phyloP scores from a whole-genome alignment of 2,113 vertebrate genomes.

The Bagarius yarrelli region DNA sequence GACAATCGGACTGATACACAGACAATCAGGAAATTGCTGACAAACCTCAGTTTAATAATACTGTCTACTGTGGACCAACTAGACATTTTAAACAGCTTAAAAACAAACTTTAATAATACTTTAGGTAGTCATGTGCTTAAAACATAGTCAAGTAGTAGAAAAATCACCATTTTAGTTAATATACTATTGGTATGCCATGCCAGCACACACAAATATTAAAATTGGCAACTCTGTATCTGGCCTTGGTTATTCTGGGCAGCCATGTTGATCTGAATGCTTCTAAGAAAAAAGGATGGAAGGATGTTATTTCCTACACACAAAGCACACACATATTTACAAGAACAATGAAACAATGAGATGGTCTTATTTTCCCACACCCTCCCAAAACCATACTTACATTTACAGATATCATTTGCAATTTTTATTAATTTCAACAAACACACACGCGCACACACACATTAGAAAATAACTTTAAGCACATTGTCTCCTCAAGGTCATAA shows the following conservation, averaged over 20 bases:
- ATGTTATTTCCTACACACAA: constrained; percentile 55
- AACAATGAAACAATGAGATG: constrained; percentile 31
- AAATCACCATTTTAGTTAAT: background rate
- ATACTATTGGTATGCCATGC: constrained; percentile 4
- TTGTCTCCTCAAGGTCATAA: constrained; percentile 56
- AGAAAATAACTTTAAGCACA: constrained; percentile 33
- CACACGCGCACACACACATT: constrained; percentile 18
- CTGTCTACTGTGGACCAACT: too few relatives aligned
- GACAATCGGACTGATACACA: too few relatives aligned
- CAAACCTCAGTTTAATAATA: too few relatives aligned
- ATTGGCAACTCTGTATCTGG: background rate
- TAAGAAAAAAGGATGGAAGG: constrained; percentile 58
- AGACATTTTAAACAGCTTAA: too few relatives aligned
- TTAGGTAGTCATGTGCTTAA: too few relatives aligned
- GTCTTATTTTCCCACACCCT: constrained; percentile 30
- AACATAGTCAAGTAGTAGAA: background rate
- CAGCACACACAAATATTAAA: background rate
- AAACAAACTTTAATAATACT: background rate
- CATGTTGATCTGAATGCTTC: constrained; percentile 40
- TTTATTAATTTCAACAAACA: constrained; percentile 26
- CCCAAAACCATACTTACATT: constrained; percentile 22
- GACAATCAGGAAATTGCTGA: too few relatives aligned
- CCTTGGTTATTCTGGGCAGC: constrained; percentile 51
- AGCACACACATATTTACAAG: constrained; percentile 4
- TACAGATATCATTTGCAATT: background rate